These are phyloP conservation scores for Danaus plexippus DNA, from an alignment of 1,140 invertebrate genomes.

Conservation along the genomic window DNA sequence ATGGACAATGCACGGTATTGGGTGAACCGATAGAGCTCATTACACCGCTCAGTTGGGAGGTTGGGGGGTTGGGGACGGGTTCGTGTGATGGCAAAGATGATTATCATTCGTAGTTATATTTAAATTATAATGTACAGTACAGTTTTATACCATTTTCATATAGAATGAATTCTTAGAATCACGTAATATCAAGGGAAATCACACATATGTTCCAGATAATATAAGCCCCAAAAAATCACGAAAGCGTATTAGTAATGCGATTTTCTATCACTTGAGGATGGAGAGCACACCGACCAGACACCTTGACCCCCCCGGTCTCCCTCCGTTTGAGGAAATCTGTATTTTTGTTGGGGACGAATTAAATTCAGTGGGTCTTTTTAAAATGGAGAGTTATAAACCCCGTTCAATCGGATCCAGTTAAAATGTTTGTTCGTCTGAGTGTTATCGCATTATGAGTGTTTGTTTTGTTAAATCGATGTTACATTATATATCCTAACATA, in stretches of 20 bases:
- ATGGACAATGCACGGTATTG: too few relatives aligned
- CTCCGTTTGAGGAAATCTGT: background rate
- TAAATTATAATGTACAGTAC: too few relatives aligned
- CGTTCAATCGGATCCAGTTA: slow-evolving; percentile 31
- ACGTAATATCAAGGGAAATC: slow-evolving; percentile 1
- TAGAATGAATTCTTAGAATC: background rate
- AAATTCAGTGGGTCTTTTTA: slow-evolving; percentile 13
- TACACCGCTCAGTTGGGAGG: too few relatives aligned
- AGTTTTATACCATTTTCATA: too few relatives aligned
- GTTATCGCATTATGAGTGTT: slow-evolving; percentile 16
- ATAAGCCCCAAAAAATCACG: slow-evolving; percentile 17
- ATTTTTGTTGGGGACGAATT: slow-evolving; percentile 10
- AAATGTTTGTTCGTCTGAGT: slow-evolving; percentile 34
- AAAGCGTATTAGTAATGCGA: slow-evolving; percentile 35
- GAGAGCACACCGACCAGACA: slow-evolving; percentile 30
- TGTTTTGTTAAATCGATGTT: slow-evolving; percentile 7
- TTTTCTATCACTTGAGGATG: slow-evolving; percentile 49
- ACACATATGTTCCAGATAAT: slow-evolving; percentile 5
- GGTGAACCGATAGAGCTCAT: too few relatives aligned
- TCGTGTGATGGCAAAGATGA: too few relatives aligned
- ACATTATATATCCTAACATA: too few relatives aligned
- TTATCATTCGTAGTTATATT: too few relatives aligned
- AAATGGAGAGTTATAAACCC: slow-evolving; percentile 23
- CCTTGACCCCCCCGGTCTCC: slow-evolving; percentile 11
- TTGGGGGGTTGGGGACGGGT: too few relatives aligned